A percentile compares a stretch with the other conserved stretches of the same genome.
These are phyloP conservation scores for Brachionus paranguensis DNA, from an alignment of 1,140 invertebrate genomes.

Conservation along the genomic window DNA sequence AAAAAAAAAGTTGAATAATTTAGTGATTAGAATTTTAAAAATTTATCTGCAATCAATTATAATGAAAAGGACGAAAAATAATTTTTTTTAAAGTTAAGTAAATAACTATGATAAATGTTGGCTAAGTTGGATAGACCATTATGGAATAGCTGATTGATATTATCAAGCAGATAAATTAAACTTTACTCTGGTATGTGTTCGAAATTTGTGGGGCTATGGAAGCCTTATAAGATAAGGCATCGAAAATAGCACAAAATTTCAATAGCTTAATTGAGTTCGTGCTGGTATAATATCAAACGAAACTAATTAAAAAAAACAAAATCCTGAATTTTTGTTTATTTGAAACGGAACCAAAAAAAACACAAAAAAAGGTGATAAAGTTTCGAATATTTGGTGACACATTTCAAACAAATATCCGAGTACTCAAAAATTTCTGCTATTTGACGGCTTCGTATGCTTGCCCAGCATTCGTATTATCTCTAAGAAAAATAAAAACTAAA, in stretches of 20 bases:
- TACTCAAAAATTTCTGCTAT: not conserved
- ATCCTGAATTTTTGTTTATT: not conserved
- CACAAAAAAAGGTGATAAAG: not conserved
- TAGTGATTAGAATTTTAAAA: not conserved
- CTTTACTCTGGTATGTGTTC: not conserved
- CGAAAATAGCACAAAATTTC: not conserved
- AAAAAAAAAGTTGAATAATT: not conserved
- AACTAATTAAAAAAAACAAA: not conserved
- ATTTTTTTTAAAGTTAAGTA: not conserved
- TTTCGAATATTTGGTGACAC: conserved; percentile 4
- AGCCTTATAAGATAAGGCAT: not conserved
- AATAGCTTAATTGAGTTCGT: conserved; percentile 8
- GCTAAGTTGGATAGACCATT: not conserved
- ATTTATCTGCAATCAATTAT: not conserved
- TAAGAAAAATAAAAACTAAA: not conserved
- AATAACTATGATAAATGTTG: not conserved
- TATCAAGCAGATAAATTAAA: not conserved
- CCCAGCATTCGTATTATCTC: conserved; percentile 4
- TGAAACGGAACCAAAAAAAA: conserved; percentile 1
- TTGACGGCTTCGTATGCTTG: not conserved
- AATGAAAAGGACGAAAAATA: not conserved
- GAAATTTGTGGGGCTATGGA: not conserved
- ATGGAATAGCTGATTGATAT: not conserved
- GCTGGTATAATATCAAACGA: conserved; percentile 33
- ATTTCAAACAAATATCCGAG: conserved; percentile 10